Evolutionary conservation across 2,888 invertebrate genomes (phyloP), one percentile per base, ranked within the genome.

Genomic region (Hirtodrosophila histrioides): DNA sequence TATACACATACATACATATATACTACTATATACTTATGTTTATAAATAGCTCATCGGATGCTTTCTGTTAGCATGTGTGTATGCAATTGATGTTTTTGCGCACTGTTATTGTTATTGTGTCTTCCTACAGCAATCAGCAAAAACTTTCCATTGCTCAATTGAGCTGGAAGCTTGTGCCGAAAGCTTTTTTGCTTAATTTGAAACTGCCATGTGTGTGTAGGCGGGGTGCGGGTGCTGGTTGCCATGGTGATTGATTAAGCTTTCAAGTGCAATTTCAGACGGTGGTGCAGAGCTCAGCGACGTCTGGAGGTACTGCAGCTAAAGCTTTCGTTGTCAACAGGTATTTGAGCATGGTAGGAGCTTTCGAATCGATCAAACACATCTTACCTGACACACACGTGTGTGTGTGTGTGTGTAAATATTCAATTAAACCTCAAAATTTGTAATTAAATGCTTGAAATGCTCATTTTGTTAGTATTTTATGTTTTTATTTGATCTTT

Each of bases 401-500:
- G 17, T 17, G 17, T 17, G 17, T 17, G 2, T 2, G 2, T 17
- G 17, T 17, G 17, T 17, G 17, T 17, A 17, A 17, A 17, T 17
- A 17, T 17, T 17, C 17, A 17, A 17, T 17, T 17, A 17, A 17
- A 17, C 17, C 17, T 17, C 17, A 17, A 17, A 17, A 17, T 17
- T 17, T 31, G 7, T 7, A 31, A 6, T 31, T 27, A 27, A 27
- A 27, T 27, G 27, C 4, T 27, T 27, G 1, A 24, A 36, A 17
- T 4, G 0, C n/a, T 3, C 65, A 24, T 8, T 1, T 57, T 65
- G 78, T 62, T 87, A 82, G 76, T 82, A 71, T 68, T 70, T 69
- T 36, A 72, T 72, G 49, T 71, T 62, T 86, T 86, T 86, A 81
- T 86, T 86, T 68, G 69, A 86, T 78, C 75, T 86, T 63, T 80